Evolutionary conservation across 2,888 invertebrate species (phyloP), one percentile per base, ranked within the genome.

Genomic region (Abscondita cerata): DNA sequence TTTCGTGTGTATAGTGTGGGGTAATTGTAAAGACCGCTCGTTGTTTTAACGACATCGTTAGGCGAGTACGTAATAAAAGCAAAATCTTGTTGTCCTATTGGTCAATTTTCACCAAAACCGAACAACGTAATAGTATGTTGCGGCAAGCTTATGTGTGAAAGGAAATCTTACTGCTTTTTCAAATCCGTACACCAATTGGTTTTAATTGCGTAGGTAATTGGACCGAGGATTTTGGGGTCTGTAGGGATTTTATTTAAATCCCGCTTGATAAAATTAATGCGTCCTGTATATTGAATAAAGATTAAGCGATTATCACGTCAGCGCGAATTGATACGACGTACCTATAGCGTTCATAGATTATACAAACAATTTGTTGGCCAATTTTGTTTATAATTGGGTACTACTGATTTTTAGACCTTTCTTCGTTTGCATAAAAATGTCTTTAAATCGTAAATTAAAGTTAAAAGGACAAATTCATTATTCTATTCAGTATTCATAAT

Each of bases 151-250:
- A 38, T 40, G 52, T 31, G 50, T 41, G 36, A 41, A 46, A 48
- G 59, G 61, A 31, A 53, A 56, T 56, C 55, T 50, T 52, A 53
- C 53, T 38, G 59, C 47, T 55, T 50, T 61, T 66, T 60, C 64
- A 46, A n/a, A 31, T 51, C 52, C 48, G 59, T 55, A 60, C 54
- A 51, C 56, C 71, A 70, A 71, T 71, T 71, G 72, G 66, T 73
- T 73, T 72, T 73, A 73, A 73, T 73, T 72, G 72, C 68, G 65
- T 65, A 70, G 68, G 69, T 73, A 72, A 72, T 71, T 71, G 71
- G 70, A 67, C 66, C 67, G 65, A 64, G 70, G 71, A 70, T 72
- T 73, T 70, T 52, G 68, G 69, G 70, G 62, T 67, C 68, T 68
- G 64, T 46, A 54, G 36, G 70, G 69, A 68, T 70, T 69, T 65